Evolutionary conservation across 2,797 vertebrate genomes (phyloP).

Genomic region (Orientallactaga sibirica): DNA sequence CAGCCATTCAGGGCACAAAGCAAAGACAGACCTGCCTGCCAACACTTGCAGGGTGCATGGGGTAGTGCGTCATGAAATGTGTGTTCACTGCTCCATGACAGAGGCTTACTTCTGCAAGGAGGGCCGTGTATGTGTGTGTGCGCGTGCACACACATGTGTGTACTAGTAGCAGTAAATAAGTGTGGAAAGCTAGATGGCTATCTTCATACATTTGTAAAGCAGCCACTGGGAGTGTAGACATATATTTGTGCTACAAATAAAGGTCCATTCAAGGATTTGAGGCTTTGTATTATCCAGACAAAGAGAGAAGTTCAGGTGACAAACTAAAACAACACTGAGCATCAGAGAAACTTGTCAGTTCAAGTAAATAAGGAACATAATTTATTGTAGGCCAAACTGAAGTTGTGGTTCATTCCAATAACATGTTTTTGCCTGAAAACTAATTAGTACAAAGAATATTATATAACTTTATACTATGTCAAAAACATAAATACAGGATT

Average conservation of each 20-base stretch:
- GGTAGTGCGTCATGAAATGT: no score
- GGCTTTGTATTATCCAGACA: constrained; percentile 55
- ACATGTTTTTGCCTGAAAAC: rapidly evolving
- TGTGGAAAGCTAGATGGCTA: neutral
- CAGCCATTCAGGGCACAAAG: neutral
- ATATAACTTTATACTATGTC: neutral
- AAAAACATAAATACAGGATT: neutral
- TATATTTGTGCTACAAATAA: constrained; percentile 12
- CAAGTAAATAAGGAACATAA: neutral
- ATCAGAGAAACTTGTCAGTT: neutral
- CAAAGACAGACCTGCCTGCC: neutral
- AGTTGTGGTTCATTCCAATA: neutral
- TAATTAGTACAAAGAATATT: neutral
- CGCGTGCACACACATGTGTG: neutral
- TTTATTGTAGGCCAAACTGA: neutral
- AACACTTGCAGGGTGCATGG: neutral
- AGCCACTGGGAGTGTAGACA: constrained; percentile 30
- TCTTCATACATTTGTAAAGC: constrained; percentile 12
- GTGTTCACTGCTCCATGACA: neutral
- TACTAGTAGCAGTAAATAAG: neutral
- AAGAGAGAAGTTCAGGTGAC: neutral
- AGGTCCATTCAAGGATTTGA: constrained; percentile 40
- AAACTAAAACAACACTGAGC: neutral
- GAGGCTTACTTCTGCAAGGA: neutral
- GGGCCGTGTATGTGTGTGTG: no score